A percentile compares a stretch with the other conserved stretches of the same genome.
Conservation (phyloP, 2,113 vertebrate genomes). For the Psammodynastes pulverulentus region DNA sequence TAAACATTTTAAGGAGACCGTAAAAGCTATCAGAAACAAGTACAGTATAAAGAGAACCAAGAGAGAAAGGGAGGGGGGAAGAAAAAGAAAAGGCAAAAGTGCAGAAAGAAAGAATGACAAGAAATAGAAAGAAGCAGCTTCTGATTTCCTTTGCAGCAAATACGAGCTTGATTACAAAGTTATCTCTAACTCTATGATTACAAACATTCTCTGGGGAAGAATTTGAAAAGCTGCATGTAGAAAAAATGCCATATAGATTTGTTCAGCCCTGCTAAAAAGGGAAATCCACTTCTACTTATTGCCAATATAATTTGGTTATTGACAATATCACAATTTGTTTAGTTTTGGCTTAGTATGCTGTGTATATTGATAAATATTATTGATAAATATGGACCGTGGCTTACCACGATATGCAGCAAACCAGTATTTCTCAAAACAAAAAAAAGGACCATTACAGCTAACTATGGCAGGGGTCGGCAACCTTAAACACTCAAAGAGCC, state of each 20-base stretch:
- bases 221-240: background rate
- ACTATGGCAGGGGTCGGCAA: too few species aligned
- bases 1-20: background rate
- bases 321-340: background rate
- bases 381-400: background rate
- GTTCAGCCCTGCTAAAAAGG: background rate
- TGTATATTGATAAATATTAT: too few species aligned
- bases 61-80: background rate
- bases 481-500: too few species aligned
- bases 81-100: background rate
- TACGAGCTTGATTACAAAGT: background rate
- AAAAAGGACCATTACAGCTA: background rate
- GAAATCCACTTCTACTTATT: background rate
- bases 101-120: background rate
- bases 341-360: background rate
- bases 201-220: background rate
- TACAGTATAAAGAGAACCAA: background rate
- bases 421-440: background rate
- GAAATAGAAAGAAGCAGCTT: background rate
- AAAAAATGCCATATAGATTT: background rate
- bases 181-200: background rate
- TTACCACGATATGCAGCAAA: background rate
- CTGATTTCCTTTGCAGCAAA: background rate
- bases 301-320: background rate
- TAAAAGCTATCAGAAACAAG: background rate